Evolutionary conservation across 2,797 vertebrate species (phyloP), one percentile per base, ranked within the genome.

Genomic region (Diplodus puntazzo): DNA sequence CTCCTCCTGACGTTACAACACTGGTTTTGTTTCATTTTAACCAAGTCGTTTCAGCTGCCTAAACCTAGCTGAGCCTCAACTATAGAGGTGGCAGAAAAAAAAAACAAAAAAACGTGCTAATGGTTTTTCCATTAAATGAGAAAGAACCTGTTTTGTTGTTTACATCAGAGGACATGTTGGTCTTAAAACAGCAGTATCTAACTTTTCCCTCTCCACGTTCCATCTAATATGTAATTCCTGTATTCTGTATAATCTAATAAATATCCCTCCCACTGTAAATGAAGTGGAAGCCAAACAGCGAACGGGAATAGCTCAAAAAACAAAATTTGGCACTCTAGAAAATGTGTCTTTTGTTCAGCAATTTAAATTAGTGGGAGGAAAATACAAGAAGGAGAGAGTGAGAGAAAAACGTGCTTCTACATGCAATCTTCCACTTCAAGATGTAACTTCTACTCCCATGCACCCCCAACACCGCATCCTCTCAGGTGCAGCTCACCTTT

Each of bases 401-500:
- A n/a, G 25, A 62, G n/a, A 13, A 49, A 30, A 11, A 30, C 43
- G 18, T 39, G 45, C 10, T 4, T 20, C 5, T 48, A 10, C 20
- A 3, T 25, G 45, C 18, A 4, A 23, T 21, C 21, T 42, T 52
- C 1, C 13, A 25, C 21, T 48, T 46, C 1, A 17, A 25, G 62
- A 45, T 34, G 7, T 7, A 7, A 34, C 30, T 34, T 34, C 6
- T 34, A 34, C 30, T 7, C 30, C 30, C 30, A 1, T 34, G 30
- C 1, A 34, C 30, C 30, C 30, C 30, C 30, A 30, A 34, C 30
- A 34, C 30, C 46, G 1, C 43, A 27, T 48, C 45, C 16, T 34
- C 52, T 48, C 5, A n/a, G 10, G 20, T 9, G 30, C 1, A 1
- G 13, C 86, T 90, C 66, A 92, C 98, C 97, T 97, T 94, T 82